A percentile compares a stretch with the other conserved stretches of the same genome.
phyloP scores from a whole-genome alignment of 2,888 invertebrate species.

The Stegana nigrithorax region DNA sequence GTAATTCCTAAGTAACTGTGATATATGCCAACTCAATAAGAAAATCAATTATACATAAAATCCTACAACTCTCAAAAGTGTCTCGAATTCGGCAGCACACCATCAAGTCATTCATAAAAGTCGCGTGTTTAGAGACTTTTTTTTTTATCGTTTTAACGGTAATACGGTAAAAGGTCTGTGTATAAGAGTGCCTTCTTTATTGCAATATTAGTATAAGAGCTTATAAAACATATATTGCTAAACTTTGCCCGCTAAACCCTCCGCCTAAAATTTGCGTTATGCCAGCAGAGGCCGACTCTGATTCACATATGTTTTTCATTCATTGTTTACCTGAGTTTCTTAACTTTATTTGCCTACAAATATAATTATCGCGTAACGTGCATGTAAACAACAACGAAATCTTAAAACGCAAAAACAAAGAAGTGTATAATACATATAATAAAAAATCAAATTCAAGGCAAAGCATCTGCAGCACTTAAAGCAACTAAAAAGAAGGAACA shows the following conservation, averaged over 20 bases:
- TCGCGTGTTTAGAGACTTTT: no score
- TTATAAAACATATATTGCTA: background rate
- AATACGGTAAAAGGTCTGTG: background rate
- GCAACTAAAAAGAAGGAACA: background rate
- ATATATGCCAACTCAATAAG: background rate
- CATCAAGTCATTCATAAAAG: background rate
- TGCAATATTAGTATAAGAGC: background rate
- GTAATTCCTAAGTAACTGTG: no score
- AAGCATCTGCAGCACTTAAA: background rate
- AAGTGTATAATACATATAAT: background rate
- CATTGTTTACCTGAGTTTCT: background rate
- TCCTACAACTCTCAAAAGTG: background rate
- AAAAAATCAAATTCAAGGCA: background rate
- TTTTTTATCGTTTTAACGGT: background rate
- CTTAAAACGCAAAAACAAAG: background rate
- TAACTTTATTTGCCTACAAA: background rate
- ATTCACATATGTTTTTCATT: no score
- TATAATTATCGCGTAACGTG: background rate
- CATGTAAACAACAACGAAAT: background rate
- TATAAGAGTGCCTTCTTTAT: background rate
- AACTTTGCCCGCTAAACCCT: no score
- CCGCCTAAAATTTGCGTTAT: no score
- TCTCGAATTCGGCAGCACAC: background rate
- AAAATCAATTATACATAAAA: background rate
- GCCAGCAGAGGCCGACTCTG: no score